Conservation (phyloP, 2,797 vertebrate genomes). For the Eulemur coronatus region DNA sequence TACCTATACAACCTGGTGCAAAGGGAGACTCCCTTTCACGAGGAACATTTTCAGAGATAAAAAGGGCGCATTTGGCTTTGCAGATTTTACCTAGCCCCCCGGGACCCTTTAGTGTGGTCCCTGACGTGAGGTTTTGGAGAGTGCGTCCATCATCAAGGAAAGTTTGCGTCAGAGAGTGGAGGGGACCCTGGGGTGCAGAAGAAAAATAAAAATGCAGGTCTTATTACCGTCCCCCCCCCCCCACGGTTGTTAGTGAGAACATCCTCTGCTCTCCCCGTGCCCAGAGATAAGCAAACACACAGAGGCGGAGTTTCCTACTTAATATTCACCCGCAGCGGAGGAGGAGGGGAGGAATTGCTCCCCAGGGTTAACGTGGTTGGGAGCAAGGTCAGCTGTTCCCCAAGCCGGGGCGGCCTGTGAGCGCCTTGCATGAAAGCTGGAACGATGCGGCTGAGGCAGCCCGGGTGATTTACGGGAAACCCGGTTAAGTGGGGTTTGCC, state of each 20-base stretch:
- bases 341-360: neutral
- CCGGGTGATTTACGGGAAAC: constrained; percentile 21
- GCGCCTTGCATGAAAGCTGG: neutral
- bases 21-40: neutral
- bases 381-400: constrained; percentile 53
- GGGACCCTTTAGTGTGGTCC: neutral
- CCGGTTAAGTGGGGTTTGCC: neutral
- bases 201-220: neutral
- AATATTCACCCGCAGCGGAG: constrained; percentile 43
- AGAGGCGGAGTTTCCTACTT: constrained; percentile 33
- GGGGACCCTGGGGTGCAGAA: neutral
- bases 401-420: neutral
- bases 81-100: neutral
- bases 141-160: too few species aligned
- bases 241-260: neutral
- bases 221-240: neutral
- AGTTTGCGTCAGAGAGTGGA: neutral
- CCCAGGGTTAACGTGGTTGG: neutral
- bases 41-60: neutral
- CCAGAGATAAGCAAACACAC: constrained; percentile 29
- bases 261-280: neutral
- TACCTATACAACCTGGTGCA: neutral
- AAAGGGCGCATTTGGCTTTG: neutral
- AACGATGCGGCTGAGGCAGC: neutral
- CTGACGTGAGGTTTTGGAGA: neutral